Percentiles rank a stretch among this genome's conserved stretches.
Evolutionary conservation across 2,797 vertebrate species (phyloP).

Genomic region (Clarias platycephalus): DNA sequence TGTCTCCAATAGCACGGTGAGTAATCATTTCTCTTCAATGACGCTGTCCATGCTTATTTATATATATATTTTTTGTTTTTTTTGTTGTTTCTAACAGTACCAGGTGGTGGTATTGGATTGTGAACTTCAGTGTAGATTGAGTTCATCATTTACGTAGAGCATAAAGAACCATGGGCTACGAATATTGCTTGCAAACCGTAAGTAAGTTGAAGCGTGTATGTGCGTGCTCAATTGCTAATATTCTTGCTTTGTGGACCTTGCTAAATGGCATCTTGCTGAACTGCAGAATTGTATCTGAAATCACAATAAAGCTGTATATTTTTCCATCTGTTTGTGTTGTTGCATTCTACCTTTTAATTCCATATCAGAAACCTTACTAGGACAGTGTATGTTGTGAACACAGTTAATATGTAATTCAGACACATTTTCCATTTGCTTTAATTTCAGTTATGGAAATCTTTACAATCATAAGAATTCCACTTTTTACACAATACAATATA

Average conservation of each 20-base stretch:
- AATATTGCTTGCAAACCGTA: constrained; percentile 2
- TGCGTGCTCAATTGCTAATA: not conserved
- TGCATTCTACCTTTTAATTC: not conserved
- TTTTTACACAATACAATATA: not conserved
- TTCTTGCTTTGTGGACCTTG: not conserved
- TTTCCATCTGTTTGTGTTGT: not conserved
- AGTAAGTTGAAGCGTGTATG: not conserved
- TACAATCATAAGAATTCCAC: not conserved
- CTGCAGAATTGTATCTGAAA: not conserved
- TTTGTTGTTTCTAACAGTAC: not conserved
- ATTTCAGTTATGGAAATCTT: constrained; percentile 27
- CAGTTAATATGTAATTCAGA: not conserved
- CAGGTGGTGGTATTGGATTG: constrained; percentile 15
- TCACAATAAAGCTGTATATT: not conserved
- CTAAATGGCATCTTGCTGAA: not conserved
- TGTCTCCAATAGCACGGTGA: not conserved
- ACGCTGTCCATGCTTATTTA: not conserved
- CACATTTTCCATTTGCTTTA: constrained; percentile 16
- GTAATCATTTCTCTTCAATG: constrained; percentile 9
- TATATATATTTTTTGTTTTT: too few relatives aligned
- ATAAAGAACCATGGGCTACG: not conserved
- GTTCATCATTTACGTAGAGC: not conserved
- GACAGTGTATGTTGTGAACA: not conserved
- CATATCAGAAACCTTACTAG: not conserved
- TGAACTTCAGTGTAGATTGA: constrained; percentile 3